Percentiles rank a stretch among this genome's conserved stretches.
Conservation (phyloP, 2,888 invertebrate species). For the Spodoptera picta region DNA sequence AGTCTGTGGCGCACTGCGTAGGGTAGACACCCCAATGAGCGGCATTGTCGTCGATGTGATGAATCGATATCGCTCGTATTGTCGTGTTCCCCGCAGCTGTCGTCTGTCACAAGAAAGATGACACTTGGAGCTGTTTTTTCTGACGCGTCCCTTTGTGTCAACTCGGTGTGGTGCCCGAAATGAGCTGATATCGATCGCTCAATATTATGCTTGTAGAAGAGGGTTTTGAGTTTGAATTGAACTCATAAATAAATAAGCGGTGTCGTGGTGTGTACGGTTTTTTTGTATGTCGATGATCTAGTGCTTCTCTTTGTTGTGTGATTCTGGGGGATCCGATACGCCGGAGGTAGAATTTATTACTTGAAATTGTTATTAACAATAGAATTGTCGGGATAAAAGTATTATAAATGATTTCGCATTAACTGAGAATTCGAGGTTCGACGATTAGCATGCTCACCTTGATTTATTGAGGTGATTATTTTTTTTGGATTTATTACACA, state of each 20-base stretch:
- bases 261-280: conserved; percentile 82
- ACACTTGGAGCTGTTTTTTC: conserved; percentile 82
- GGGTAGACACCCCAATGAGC: conserved; percentile 78
- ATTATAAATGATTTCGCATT: conserved; percentile 63
- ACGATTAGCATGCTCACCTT: conserved; percentile 62
- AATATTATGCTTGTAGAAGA: conserved; percentile 78
- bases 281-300: conserved; percentile 79
- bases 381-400: conserved; percentile 62
- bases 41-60: conserved; percentile 79
- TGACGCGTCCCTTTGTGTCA: conserved; percentile 80
- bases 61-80: conserved; percentile 82
- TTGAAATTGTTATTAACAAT: conserved; percentile 62
- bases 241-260: conserved; percentile 87
- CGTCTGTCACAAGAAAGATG: conserved; percentile 83
- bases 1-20: conserved; percentile 67
- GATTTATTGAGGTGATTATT: conserved; percentile 55
- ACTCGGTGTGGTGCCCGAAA: conserved; percentile 79
- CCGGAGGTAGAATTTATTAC: conserved; percentile 74
- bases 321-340: conserved; percentile 75
- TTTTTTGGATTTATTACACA: conserved; percentile 43
- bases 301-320: conserved; percentile 76
- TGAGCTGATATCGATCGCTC: conserved; percentile 87
- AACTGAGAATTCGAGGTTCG: conserved; percentile 59
- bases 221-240: conserved; percentile 83
- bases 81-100: conserved; percentile 84